Evolutionary conservation across 2,888 invertebrate species (phyloP).

Genomic region (Chorisops tibialis): DNA sequence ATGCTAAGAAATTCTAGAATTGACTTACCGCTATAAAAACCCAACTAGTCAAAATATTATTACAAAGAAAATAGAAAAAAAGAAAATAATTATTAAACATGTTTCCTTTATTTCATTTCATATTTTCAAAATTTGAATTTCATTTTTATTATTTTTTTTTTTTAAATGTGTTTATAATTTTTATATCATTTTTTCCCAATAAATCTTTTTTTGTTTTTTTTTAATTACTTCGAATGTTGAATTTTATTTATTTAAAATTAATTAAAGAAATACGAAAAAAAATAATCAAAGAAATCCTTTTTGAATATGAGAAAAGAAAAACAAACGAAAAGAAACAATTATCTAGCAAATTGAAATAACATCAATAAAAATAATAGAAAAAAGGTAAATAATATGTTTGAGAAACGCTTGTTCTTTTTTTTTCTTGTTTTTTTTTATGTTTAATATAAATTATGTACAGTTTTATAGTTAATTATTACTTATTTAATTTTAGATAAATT

Average conservation of each 20-base stretch:
- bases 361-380: slow-evolving; percentile 1
- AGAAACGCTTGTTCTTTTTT: neutral
- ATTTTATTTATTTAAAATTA: neutral
- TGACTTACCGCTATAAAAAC: too few relatives aligned
- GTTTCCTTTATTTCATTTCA: neutral
- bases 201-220: neutral
- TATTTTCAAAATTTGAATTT: neutral
- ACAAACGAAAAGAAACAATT: neutral
- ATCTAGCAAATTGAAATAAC: neutral
- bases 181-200: neutral
- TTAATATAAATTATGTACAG: too few relatives aligned
- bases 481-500: too few relatives aligned
- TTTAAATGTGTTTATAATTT: neutral
- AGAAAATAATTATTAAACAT: neutral
- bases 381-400: neutral
- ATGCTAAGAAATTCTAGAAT: too few relatives aligned
- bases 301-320: neutral
- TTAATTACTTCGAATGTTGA: neutral
- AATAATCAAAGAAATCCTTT: neutral
- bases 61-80: too few relatives aligned
- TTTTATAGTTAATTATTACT: too few relatives aligned
- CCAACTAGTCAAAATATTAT: too few relatives aligned
- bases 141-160: neutral
- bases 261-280: too few relatives aligned
- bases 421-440: too few relatives aligned